phyloP scores from a whole-genome alignment of 2,888 invertebrate genomes.

The Ametastegia equiseti region DNA sequence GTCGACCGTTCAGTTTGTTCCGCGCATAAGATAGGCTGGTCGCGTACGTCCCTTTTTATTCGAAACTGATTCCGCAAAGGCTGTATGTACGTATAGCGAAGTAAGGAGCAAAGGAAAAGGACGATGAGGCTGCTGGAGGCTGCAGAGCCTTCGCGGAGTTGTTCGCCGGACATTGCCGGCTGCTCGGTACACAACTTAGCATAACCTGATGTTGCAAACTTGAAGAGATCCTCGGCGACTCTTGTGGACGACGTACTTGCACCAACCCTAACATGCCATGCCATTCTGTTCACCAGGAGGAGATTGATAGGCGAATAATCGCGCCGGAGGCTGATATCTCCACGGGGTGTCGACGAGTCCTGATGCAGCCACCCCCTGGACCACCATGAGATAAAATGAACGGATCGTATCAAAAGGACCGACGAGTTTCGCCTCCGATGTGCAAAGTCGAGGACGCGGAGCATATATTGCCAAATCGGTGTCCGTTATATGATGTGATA shows the following conservation, averaged over 20 bases:
- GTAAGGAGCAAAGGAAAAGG: no score
- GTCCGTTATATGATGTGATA: no score
- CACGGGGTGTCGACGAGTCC: constrained; percentile 26
- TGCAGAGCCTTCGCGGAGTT: not conserved
- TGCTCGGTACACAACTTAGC: constrained; percentile 37
- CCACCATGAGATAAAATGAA: constrained; percentile 17
- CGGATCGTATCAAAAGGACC: constrained; percentile 18
- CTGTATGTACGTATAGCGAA: no score
- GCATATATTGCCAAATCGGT: not conserved
- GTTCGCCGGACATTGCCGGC: not conserved
- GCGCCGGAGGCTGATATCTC: constrained; percentile 12
- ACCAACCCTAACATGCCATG: not conserved
- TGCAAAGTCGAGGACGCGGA: not conserved
- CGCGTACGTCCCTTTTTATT: constrained; percentile 43
- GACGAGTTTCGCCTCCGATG: not conserved
- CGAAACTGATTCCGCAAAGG: constrained; percentile 44
- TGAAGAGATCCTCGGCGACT: not conserved
- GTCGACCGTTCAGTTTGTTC: constrained; percentile 20
- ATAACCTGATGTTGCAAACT: constrained; percentile 28
- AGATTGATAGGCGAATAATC: constrained; percentile 68
- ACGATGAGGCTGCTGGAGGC: no score
- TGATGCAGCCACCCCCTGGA: constrained; percentile 32
- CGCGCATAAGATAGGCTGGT: constrained; percentile 42
- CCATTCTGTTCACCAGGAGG: constrained; percentile 46
- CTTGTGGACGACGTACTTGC: not conserved